Percentiles rank a stretch among this genome's conserved stretches.
Conservation (phyloP, 2,888 invertebrate genomes). For the Girardia tigrina region DNA sequence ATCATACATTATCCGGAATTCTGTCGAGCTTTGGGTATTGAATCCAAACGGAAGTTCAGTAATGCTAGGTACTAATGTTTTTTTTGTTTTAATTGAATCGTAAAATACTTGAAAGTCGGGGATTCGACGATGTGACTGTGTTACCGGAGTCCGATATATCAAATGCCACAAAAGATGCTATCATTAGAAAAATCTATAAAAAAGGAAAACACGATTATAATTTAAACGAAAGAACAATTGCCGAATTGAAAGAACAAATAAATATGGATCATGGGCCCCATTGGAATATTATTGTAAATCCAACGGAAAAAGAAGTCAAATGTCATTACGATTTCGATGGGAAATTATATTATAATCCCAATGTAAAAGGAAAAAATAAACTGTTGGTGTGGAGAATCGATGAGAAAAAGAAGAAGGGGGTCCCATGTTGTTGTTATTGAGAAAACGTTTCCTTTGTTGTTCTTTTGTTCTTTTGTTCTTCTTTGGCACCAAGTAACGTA, state of each 20-base stretch:
- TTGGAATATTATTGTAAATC: constrained; percentile 5
- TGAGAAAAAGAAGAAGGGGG: not conserved
- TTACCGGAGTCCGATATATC: not conserved
- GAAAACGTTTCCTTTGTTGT: too few relatives aligned
- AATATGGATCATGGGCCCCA: not conserved
- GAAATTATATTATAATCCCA: constrained; percentile 16
- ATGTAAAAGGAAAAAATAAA: not conserved
- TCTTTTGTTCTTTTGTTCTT: too few relatives aligned
- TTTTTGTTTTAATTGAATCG: not conserved
- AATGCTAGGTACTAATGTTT: not conserved
- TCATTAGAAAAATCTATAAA: constrained; percentile 7
- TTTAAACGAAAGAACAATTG: not conserved
- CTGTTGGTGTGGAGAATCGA: not conserved
- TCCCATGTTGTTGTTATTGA: not conserved
- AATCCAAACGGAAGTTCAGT: not conserved
- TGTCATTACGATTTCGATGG: constrained; percentile 6
- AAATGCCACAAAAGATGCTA: constrained; percentile 1
- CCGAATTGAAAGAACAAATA: not conserved
- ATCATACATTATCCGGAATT: not conserved
- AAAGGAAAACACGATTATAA: not conserved
- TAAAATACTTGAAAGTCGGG: not conserved
- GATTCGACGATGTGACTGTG: not conserved
- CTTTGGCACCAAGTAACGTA: too few relatives aligned
- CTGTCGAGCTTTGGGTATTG: not conserved
- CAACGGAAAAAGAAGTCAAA: not conserved